Conservation (phyloP, 53 echinoderm and acorn worm species). For the Paelopatides confundens region DNA sequence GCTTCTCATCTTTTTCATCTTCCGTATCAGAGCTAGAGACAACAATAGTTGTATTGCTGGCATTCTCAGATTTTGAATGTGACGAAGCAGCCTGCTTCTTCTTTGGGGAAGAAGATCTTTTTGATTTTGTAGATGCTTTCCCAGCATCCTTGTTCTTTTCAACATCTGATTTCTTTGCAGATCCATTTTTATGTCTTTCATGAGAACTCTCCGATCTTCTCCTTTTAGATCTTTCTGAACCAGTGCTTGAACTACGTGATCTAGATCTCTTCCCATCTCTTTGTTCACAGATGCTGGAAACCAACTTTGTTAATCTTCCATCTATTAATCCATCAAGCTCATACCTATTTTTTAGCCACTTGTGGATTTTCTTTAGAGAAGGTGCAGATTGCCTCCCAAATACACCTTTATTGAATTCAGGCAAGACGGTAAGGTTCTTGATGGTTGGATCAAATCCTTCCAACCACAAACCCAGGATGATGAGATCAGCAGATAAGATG, state of each 20-base stretch:
- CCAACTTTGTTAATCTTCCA: neutral
- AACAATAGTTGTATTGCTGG: neutral
- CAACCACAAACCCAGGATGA: constrained; percentile 21
- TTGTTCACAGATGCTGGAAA: neutral
- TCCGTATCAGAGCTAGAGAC: neutral
- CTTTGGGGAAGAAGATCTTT: neutral
- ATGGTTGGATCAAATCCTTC: neutral
- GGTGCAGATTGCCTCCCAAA: neutral
- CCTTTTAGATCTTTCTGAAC: constrained; percentile 5
- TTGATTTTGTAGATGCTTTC: neutral
- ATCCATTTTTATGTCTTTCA: neutral
- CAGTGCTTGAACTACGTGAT: constrained; percentile 27
- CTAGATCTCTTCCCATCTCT: constrained; percentile 10
- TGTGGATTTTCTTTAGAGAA: constrained; percentile 9
- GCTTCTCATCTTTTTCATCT: neutral
- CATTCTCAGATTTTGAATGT: neutral
- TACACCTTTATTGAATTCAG: constrained; percentile 5
- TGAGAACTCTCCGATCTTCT: neutral
- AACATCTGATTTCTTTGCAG: neutral
- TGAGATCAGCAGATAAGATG: constrained; percentile 10
- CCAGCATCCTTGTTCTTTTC: neutral
- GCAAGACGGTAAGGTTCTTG: neutral
- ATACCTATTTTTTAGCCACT: constrained; percentile 26
- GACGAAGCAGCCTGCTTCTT: neutral
- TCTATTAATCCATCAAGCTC: constrained; percentile 26